Evolutionary conservation across 2,797 vertebrate species (phyloP), one percentile per base, ranked within the genome.

Genomic region (Sciurus vulgaris): DNA sequence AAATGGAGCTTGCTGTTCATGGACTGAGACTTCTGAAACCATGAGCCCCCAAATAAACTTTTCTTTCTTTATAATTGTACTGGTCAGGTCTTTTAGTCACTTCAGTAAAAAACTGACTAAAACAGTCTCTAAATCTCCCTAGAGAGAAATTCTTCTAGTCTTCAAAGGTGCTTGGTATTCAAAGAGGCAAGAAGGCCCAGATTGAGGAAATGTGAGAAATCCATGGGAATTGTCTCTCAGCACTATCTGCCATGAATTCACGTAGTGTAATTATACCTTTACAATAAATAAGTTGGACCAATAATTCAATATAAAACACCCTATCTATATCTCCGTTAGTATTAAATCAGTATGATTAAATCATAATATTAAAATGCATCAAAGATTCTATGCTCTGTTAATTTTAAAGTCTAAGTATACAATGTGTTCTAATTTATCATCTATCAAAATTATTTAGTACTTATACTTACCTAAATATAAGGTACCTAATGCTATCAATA

Each of bases 301-400:
- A 78, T 74, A 72, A 89, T 86, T 91, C 59, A 56, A 59, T 91
- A 67, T 63, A 49, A 14, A 18, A 15, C 2, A 49, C 5, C 54
- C 12, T 41, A n/a, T 18, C n/a, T 85, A 70, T 44, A 86, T 49
- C 41, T 78, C 26, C 51, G 33, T 33, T 72, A 84, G 41, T 8
- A 85, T 85, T 67, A 92, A 94, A 84, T 56, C 51, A 69, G 7
- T 28, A 84, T 78, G 33, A 73, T 65, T 84, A 95, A 90, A 14
- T 13, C 13, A 74, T 63, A 86, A 78, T 69, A 65, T 70, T 78
- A 89, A 92, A 89, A 85, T 51, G 8, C 47, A 44, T 93, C n/a
- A 73, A 33, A 33, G 6, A 93, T 49, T 54, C 17, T 77, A 78
- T 88, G 24, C 9, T 56, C 49, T 79, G 63, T 18, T 89, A 51